phyloP scores from a whole-genome alignment of 2,797 vertebrate species.

The Vireo griseus region DNA sequence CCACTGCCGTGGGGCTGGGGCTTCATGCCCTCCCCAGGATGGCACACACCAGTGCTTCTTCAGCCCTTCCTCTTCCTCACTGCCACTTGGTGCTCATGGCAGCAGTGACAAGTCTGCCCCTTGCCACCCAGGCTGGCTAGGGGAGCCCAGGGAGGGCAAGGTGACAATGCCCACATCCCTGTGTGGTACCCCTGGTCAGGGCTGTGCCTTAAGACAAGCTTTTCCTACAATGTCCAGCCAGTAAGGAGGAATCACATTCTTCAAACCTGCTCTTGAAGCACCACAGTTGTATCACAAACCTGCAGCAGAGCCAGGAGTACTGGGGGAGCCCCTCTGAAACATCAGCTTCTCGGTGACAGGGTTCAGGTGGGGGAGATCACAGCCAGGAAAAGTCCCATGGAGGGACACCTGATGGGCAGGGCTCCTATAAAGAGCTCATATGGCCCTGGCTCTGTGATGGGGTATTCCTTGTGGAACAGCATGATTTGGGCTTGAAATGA shows the following conservation, averaged over 20 bases:
- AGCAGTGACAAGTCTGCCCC: background rate
- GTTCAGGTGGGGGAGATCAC: background rate
- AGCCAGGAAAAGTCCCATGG: background rate
- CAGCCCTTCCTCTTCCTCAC: background rate
- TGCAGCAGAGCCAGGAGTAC: background rate
- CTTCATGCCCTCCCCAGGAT: accelerated
- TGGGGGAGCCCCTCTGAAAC: background rate
- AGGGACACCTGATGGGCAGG: background rate
- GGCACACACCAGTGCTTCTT: background rate
- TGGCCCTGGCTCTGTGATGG: no score
- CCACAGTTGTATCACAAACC: background rate
- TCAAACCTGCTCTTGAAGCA: background rate
- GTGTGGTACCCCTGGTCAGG: background rate
- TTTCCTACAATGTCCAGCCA: background rate
- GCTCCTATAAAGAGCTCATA: background rate
- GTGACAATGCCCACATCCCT: background rate
- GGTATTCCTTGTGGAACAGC: background rate
- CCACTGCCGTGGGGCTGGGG: accelerated
- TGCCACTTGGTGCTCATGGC: background rate
- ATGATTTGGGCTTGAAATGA: background rate
- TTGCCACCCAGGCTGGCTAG: background rate
- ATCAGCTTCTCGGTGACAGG: background rate
- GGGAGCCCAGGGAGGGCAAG: background rate
- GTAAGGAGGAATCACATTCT: background rate
- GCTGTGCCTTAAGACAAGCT: background rate